phyloP scores from a whole-genome alignment of 2,113 vertebrate genomes.

The Malurus alboscapulatus region DNA sequence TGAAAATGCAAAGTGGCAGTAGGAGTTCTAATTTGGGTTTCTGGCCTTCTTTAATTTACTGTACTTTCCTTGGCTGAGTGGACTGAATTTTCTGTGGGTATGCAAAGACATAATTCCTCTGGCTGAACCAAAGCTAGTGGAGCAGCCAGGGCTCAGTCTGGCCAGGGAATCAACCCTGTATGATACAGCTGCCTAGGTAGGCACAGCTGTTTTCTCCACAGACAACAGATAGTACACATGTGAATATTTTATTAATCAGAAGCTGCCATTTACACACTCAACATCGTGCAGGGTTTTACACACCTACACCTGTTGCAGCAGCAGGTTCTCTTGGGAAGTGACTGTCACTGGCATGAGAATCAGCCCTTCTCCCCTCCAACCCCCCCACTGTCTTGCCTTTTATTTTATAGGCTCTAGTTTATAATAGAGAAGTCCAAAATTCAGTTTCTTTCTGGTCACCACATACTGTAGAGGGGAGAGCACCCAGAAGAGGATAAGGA shows the following conservation, averaged over 20 bases:
- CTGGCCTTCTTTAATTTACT: not conserved
- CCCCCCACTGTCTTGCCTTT: not conserved
- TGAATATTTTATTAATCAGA: not conserved
- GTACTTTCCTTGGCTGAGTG: not conserved
- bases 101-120: not conserved
- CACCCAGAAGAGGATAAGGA: not conserved
- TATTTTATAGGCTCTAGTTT: not conserved
- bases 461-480: not conserved
- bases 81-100: not conserved
- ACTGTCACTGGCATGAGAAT: not conserved
- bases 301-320: not conserved
- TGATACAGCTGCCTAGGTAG: not conserved
- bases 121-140: not conserved
- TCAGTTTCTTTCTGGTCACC: accelerated
- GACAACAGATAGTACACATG: not conserved
- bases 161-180: not conserved
- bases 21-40: not conserved
- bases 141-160: not conserved
- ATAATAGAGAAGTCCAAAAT: not conserved
- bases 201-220: not conserved
- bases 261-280: not conserved
- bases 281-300: not conserved
- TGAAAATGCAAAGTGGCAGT: not conserved
- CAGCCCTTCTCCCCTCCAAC: not conserved
- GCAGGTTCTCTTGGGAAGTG: not conserved